Base-by-base conservation (phyloP, 2,113 vertebrate genomes). In the Pao palembangensis region DNA sequence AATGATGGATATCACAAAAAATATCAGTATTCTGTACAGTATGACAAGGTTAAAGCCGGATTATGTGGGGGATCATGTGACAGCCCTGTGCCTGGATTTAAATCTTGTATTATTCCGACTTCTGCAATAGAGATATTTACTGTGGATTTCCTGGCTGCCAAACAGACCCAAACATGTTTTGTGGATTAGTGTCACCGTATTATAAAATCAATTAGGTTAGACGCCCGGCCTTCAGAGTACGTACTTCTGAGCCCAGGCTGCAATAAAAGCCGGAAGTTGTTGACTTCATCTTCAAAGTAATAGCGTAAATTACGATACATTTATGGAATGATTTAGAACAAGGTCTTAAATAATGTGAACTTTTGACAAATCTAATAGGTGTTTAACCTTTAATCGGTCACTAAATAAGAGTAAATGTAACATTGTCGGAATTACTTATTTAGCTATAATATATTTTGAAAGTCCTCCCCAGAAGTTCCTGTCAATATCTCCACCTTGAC, bases 241-340 rank as follows among this genome's bases (percentile, higher is more conserved):
- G 67, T 56, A n/a, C 38, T 19, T 58, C 25, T 64, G 50, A 63
- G 20, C 23, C 51, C 58, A 51, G 60, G 59, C 73, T 60, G 61
- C 71, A 41, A 2, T 28, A 34, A 19, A 20, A 16, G 2, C 55
- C 17, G 67, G 74, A 81, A 67, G 67, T 50, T 17, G 0, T 6
- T 1, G 21, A n/a, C 49, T 18, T 16, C 8, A 8, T 38, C n/a
- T 79, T 81, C 75, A 83, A 81, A 85, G 46, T 81, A 81, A 73
- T 18, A 49, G 53, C 20, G 0, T 28, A 25, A 23, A 13, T 4
- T 15, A 38, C 34, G 8, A 34, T 3, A 4, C 1, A 38, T 38
- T 38, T 38, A 12, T 38, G 11, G 8, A 38, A 38, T 38, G 1
- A 38, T 38, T 11, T 38, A 38, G 2, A 38, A 8, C 34, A 38